Evolutionary conservation across 2,797 vertebrate genomes (phyloP), one percentile per base, ranked within the genome.

Genomic region (Anabas testudineus): DNA sequence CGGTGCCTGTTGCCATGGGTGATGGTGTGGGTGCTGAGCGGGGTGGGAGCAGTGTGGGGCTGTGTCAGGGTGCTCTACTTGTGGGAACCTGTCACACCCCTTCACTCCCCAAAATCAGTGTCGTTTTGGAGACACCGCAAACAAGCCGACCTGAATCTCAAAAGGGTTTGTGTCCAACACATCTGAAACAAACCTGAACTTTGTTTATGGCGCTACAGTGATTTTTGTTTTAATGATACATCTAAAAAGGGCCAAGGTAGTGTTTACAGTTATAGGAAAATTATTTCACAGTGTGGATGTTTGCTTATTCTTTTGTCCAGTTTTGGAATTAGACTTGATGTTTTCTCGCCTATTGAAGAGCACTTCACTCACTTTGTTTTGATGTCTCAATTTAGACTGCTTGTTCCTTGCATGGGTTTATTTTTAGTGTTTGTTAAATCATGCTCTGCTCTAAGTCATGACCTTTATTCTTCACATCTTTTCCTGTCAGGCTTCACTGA

Each of bases 111-210:
- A 4, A 97, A 96, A 0, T 99, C 98, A 0, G 96, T 99, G 69
- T 95, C 94, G 0, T 99, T 99, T 92, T 99, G 98, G 98, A 95
- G 98, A 72, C 97, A 99, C 79, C 95, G 97, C 82, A 98, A 98
- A 74, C 98, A 99, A 62, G 98, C 98, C 0, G 98, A 99, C 84
- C 84, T 98, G 56, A 96, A 99, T 81, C 93, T 99, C 8, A 92
- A 95, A 77, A 92, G 96, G 91, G 98, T 99, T 83, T 90, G 91
- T 51, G 1, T 14, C 19, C 28, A 58, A 19, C 51, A 36, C 21
- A 1, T 10, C 41, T 1, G 15, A 7, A 19, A 24, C 10, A 39
- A 22, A 24, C 36, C 54, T 19, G 16, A 30, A 2, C 5, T 34
- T 9, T 15, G 10, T 10, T 45, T 36, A 10, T 15, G 39, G 24